Percentiles rank a stretch among this genome's conserved stretches.
These are phyloP conservation scores for Tiliacea aurago DNA, from an alignment of 2,888 invertebrate species.

Conservation along the genomic window DNA sequence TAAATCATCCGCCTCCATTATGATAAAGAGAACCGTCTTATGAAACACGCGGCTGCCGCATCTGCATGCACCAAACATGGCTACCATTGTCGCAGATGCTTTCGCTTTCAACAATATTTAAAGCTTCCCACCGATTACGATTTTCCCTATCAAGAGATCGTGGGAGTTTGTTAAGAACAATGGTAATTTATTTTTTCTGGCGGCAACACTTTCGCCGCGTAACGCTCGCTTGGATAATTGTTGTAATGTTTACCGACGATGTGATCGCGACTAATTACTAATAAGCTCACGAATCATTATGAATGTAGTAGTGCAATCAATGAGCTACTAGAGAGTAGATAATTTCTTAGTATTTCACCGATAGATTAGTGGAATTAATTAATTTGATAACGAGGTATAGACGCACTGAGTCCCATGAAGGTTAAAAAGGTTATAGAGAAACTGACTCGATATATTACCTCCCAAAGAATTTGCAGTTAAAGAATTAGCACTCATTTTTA, in stretches of 20 bases:
- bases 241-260: conserved; percentile 64
- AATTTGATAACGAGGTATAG: not conserved
- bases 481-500: conserved; percentile 1
- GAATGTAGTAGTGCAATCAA: conserved; percentile 17
- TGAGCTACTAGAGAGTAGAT: not conserved
- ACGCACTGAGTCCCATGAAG: not conserved
- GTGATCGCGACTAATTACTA: conserved; percentile 73
- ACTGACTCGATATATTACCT: not conserved
- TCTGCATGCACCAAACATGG: conserved; percentile 65
- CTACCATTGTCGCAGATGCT: conserved; percentile 80
- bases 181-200: conserved; percentile 83
- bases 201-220: conserved; percentile 86
- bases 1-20: conserved; percentile 58
- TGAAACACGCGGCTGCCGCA: conserved; percentile 62
- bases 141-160: conserved; percentile 89
- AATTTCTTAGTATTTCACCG: not conserved
- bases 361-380: not conserved
- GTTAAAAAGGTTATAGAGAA: not conserved
- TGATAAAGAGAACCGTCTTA: conserved; percentile 58
- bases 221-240: conserved; percentile 80
- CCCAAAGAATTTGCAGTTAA: conserved; percentile 11
- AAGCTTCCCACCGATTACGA: conserved; percentile 87
- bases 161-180: conserved; percentile 84
- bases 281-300: conserved; percentile 42
- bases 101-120: conserved; percentile 83